Evolutionary conservation across 2,113 vertebrate species (phyloP).

Genomic region (Neodontobutis hainanensis): DNA sequence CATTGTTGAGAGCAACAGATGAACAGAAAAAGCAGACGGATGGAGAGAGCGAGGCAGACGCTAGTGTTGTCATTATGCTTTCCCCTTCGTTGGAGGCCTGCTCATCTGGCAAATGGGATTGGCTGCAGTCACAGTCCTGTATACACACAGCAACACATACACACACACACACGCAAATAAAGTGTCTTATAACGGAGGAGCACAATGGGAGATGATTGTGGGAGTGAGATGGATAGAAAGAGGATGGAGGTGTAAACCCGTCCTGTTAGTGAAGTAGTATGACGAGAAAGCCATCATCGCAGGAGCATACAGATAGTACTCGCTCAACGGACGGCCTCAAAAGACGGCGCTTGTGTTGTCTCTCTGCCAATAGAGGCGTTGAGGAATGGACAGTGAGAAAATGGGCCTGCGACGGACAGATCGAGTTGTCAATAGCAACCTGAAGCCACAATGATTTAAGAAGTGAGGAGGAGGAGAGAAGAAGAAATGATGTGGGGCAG

Average conservation of each 20-base stretch:
- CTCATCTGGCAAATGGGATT: constrained; percentile 78
- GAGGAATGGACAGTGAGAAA: constrained; percentile 27
- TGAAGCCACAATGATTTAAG: constrained; percentile 15
- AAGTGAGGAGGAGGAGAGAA: background rate
- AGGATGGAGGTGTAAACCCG: constrained; percentile 29
- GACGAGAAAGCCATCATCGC: constrained; percentile 18
- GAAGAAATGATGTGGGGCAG: constrained; percentile 11
- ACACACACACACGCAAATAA: constrained; percentile 13
- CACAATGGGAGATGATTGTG: constrained; percentile 9
- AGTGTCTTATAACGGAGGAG: constrained; percentile 3
- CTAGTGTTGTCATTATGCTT: constrained; percentile 67
- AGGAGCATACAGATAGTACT: constrained; percentile 15
- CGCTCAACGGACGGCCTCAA: constrained; percentile 22
- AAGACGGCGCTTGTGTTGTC: constrained; percentile 5
- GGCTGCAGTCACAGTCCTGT: constrained; percentile 54
- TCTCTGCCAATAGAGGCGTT: background rate
- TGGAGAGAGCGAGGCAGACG: constrained; percentile 13
- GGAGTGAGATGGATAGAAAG: constrained; percentile 20
- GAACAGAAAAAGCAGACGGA: constrained; percentile 45
- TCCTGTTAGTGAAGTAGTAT: constrained; percentile 30
- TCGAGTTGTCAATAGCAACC: constrained; percentile 29
- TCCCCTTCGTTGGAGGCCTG: constrained; percentile 71
- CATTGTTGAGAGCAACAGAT: constrained; percentile 37
- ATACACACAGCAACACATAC: constrained; percentile 11
- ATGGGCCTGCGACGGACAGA: constrained; percentile 9